These are phyloP conservation scores for Reinhardtius hippoglossoides DNA, from an alignment of 2,113 vertebrate genomes.

Conservation along the genomic window DNA sequence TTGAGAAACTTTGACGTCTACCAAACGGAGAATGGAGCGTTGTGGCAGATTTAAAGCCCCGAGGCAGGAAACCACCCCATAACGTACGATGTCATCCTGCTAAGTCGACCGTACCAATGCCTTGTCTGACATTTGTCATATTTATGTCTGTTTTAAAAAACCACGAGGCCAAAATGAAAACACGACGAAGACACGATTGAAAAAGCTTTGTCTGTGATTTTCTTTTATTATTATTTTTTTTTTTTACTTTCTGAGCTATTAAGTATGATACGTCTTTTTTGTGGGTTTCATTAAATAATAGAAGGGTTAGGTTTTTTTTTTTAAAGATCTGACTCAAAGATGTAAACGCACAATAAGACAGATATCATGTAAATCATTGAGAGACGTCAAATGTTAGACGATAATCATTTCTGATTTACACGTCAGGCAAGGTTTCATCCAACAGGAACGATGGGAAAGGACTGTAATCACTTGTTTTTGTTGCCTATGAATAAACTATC, in stretches of 20 bases:
- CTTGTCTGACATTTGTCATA: slow-evolving; percentile 30
- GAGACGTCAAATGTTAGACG: not conserved
- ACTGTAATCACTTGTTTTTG: slow-evolving; percentile 16
- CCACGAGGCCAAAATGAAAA: slow-evolving; percentile 34
- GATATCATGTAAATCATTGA: slow-evolving; percentile 5
- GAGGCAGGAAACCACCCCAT: not conserved
- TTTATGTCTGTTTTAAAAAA: slow-evolving; percentile 7
- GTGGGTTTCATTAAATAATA: not conserved
- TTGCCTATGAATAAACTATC: slow-evolving; percentile 26
- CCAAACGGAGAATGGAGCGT: not conserved
- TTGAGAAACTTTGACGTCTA: not conserved
- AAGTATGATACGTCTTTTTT: not conserved
- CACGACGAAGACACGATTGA: slow-evolving; percentile 3
- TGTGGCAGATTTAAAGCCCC: slow-evolving; percentile 12
- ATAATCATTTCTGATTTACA: not conserved
- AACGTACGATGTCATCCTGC: slow-evolving; percentile 24
- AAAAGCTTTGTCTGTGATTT: slow-evolving; percentile 6
- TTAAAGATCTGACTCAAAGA: slow-evolving; percentile 23
- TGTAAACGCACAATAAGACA: slow-evolving; percentile 33
- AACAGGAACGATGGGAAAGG: slow-evolving; percentile 16
- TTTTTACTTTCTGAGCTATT: not conserved
- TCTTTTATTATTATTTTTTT: not conserved
- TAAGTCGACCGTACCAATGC: slow-evolving; percentile 41
- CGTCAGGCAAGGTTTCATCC: slow-evolving; percentile 8
- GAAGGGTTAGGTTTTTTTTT: too few relatives aligned